A percentile compares a stretch with the other conserved stretches of the same genome.
These are phyloP conservation scores for Lophura nycthemera DNA, from an alignment of 2,113 vertebrate species.

Conservation along the genomic window DNA sequence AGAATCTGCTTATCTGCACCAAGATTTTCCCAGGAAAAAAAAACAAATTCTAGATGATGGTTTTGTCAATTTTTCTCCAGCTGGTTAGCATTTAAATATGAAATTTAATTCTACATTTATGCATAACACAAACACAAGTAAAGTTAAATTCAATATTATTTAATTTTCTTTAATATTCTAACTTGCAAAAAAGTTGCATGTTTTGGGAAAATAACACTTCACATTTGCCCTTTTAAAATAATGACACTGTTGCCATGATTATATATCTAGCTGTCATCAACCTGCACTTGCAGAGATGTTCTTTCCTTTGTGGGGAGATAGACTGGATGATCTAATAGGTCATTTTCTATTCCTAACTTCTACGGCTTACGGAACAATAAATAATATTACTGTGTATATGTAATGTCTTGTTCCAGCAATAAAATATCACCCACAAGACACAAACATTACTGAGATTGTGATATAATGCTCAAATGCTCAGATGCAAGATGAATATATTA, in stretches of 20 bases:
- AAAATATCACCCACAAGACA: constrained; percentile 31
- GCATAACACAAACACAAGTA: background rate
- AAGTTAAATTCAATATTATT: background rate
- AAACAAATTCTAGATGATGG: background rate
- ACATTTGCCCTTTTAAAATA: background rate
- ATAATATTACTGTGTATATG: background rate
- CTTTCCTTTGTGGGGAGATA: background rate
- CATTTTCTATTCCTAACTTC: constrained; percentile 1
- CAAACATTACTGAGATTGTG: constrained; percentile 19
- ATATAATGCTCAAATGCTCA: constrained; percentile 14
- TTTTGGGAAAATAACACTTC: background rate
- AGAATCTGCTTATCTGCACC: background rate
- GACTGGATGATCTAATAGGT: constrained; percentile 44
- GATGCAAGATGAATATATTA: background rate
- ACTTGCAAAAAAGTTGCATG: background rate
- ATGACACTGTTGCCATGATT: background rate
- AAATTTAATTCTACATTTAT: background rate
- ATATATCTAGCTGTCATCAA: background rate
- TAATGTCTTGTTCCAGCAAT: constrained; percentile 37
- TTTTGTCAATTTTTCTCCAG: background rate
- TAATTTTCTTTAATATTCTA: background rate
- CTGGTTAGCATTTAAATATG: background rate
- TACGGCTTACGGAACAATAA: background rate
- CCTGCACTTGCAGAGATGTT: background rate
- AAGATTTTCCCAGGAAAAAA: background rate